Conservation (phyloP, 1,140 invertebrate species). For the Tetramorium alpestre region DNA sequence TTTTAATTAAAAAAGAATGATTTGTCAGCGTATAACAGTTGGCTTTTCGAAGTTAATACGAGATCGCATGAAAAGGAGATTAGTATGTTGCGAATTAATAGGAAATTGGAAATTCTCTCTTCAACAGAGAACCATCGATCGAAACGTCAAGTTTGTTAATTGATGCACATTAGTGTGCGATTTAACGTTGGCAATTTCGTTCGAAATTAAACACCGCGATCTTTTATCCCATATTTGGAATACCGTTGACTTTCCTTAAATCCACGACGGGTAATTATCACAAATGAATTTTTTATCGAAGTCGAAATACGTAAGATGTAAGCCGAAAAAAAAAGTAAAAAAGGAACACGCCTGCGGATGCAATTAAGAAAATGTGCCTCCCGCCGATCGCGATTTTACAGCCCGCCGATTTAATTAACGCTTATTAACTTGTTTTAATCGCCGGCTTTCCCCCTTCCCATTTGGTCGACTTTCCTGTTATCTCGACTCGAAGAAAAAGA, state of each 20-base stretch:
- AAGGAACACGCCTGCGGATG: slow-evolving; percentile 54
- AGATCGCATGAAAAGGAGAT: not conserved
- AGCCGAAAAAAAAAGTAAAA: not conserved
- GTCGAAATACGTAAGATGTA: not conserved
- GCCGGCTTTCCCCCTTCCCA: not conserved
- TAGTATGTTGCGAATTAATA: not conserved
- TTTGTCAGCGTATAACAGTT: not conserved
- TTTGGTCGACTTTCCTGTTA: not conserved
- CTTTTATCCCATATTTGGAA: slow-evolving; percentile 4
- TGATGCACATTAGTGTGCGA: not conserved
- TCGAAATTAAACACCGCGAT: slow-evolving; percentile 2
- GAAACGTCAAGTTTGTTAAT: not conserved
- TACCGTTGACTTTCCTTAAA: slow-evolving; percentile 15
- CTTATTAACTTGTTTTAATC: slow-evolving; percentile 75
- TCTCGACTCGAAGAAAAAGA: not conserved
- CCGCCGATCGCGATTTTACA: slow-evolving; percentile 65
- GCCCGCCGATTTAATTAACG: slow-evolving; percentile 73
- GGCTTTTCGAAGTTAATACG: not conserved
- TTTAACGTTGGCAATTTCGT: not conserved
- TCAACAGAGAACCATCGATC: not conserved
- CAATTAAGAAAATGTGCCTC: slow-evolving; percentile 70
- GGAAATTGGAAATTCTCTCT: not conserved
- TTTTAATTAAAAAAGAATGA: not conserved
- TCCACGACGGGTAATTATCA: slow-evolving; percentile 56
- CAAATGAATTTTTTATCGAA: slow-evolving; percentile 35